A percentile compares a stretch with the other conserved stretches of the same genome.
Evolutionary conservation across 2,888 invertebrate genomes (phyloP).

Genomic region (Kryphioiulus occultus): DNA sequence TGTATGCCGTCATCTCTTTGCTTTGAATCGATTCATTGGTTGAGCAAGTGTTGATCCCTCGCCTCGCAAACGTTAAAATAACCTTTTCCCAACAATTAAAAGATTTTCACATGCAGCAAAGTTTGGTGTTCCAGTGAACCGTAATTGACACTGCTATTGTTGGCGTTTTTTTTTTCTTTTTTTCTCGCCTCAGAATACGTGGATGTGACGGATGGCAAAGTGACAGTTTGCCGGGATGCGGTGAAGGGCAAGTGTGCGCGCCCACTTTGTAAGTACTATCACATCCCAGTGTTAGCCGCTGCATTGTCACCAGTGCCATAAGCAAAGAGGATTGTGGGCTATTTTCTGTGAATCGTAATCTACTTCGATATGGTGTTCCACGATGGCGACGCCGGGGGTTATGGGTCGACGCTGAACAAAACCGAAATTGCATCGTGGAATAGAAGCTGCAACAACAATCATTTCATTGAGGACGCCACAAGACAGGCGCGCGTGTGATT

Average conservation of each 20-base stretch:
- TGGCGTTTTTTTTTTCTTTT: conserved; percentile 45
- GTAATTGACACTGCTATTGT: neutral
- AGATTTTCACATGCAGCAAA: no score
- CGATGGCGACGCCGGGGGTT: conserved; percentile 12
- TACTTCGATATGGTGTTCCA: neutral
- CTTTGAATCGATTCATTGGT: no score
- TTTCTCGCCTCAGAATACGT: conserved; percentile 79
- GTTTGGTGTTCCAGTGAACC: neutral
- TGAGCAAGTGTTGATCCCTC: no score
- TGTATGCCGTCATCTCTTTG: no score
- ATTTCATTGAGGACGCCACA: conserved; percentile 10
- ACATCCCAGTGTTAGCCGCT: conserved; percentile 76
- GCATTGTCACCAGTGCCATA: conserved; percentile 51
- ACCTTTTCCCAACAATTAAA: no score
- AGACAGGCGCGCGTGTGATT: conserved; percentile 8
- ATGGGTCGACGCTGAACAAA: neutral
- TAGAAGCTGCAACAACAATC: conserved; percentile 18
- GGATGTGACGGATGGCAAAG: conserved; percentile 93
- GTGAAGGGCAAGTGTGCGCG: conserved; percentile 92
- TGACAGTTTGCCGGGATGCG: conserved; percentile 95
- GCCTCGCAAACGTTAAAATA: no score
- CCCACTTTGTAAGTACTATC: conserved; percentile 96
- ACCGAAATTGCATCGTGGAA: conserved; percentile 8
- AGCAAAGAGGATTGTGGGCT: neutral
- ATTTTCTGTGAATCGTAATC: neutral